Percentiles rank a stretch among this genome's conserved stretches.
phyloP scores from a whole-genome alignment of 2,797 vertebrate genomes.

The Acrossocheilus wenchowensis region DNA sequence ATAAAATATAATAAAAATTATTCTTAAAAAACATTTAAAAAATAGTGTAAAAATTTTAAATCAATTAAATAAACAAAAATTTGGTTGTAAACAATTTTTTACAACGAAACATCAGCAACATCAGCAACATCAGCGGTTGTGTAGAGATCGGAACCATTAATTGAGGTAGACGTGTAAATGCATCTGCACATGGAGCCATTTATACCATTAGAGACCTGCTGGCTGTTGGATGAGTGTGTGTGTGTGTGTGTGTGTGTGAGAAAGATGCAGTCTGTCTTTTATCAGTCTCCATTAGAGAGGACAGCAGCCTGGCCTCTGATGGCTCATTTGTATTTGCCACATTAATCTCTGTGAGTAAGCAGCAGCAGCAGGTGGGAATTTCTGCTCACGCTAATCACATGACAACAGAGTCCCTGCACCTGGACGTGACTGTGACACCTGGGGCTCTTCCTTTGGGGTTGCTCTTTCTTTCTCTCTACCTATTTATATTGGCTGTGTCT shows the following conservation, averaged over 20 bases:
- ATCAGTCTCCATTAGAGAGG: constrained; percentile 82
- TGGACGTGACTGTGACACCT: constrained; percentile 65
- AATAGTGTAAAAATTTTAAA: neutral
- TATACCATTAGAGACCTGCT: constrained; percentile 69
- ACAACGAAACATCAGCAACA: too few relatives aligned
- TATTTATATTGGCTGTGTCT: neutral
- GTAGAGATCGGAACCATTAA: constrained; percentile 59
- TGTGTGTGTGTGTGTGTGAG: constrained; percentile 19
- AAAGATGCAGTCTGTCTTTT: constrained; percentile 83
- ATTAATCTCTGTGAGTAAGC: constrained; percentile 84
- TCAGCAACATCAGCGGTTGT: neutral
- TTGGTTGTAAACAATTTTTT: neutral
- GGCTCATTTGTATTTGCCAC: constrained; percentile 70
- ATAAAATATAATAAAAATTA: neutral
- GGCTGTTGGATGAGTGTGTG: constrained; percentile 62
- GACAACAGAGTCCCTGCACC: constrained; percentile 81
- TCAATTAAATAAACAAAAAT: neutral
- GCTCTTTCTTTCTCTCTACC: constrained; percentile 1
- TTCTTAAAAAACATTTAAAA: neutral
- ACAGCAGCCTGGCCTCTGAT: constrained; percentile 67
- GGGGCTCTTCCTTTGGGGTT: constrained; percentile 43
- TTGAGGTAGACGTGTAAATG: constrained; percentile 67
- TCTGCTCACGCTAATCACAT: constrained; percentile 78
- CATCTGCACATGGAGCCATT: constrained; percentile 70
- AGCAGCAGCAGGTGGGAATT: constrained; percentile 81